phyloP scores from a whole-genome alignment of 2,888 invertebrate species.

The Apodemia zela region DNA sequence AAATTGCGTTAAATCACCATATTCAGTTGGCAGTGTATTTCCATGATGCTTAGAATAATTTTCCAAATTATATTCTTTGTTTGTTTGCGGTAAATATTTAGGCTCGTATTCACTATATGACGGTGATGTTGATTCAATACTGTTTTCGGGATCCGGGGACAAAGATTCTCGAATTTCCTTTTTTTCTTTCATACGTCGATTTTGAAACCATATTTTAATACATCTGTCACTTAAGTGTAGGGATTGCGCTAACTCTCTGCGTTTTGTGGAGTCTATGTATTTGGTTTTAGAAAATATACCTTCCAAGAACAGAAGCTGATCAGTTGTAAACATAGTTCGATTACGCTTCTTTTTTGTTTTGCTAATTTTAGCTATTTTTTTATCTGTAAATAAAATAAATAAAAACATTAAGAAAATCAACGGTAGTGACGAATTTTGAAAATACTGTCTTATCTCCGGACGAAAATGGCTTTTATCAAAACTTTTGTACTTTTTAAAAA shows the following conservation, averaged over 20 bases:
- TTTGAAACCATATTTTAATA: conserved; percentile 93
- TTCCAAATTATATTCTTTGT: not conserved
- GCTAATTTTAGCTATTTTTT: conserved; percentile 41
- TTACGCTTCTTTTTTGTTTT: conserved; percentile 75
- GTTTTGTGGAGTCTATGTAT: conserved; percentile 83
- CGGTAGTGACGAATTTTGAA: too few species aligned
- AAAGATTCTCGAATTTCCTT: conserved; percentile 66
- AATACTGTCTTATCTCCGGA: too few species aligned
- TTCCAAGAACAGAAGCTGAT: conserved; percentile 85
- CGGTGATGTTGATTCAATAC: not conserved
- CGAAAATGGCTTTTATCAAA: too few species aligned
- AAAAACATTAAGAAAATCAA: not conserved
- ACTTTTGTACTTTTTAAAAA: too few species aligned
- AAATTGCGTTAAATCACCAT: too few species aligned
- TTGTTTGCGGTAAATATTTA: not conserved
- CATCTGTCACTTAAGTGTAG: conserved; percentile 85
- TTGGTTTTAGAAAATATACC: conserved; percentile 59
- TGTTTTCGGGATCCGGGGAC: conserved; percentile 27
- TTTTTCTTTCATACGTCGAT: conserved; percentile 87
- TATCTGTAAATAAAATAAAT: not conserved
- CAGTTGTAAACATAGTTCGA: conserved; percentile 87
- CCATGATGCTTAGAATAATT: not conserved
- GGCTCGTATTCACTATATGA: not conserved
- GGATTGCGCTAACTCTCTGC: conserved; percentile 82
- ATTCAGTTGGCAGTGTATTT: too few species aligned